Base-by-base conservation (phyloP, 2,113 vertebrate genomes). In the Rafetus swinhoei region DNA sequence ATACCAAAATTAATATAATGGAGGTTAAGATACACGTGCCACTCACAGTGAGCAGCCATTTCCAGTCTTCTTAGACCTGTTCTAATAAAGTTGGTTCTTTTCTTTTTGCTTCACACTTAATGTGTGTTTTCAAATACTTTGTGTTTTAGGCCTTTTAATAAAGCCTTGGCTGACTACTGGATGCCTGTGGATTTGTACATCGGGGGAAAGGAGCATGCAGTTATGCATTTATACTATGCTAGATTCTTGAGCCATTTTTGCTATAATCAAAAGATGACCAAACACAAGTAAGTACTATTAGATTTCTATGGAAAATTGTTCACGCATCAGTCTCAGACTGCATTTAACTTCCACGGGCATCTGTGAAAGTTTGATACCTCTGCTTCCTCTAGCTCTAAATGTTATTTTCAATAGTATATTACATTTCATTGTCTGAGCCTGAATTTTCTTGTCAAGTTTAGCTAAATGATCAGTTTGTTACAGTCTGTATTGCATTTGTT, bases 191-290 rank as follows among this genome's bases (percentile, higher is more conserved):
- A 99, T 74, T 95, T 99, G 90, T 99, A 99, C 97, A 97, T 99
- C 0, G 99, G 99, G 22, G 99, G 99, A 74, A 99, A 99, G 92
- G 99, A 99, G 59, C 99, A 99, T 3, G 99, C 99, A 0, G 99
- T 99, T 93, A 99, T 99, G 99, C 99, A 99, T 91, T 97, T 99
- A 93, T 99, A 99, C 97, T 99, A 99, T 0, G 99, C 99, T 0
- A 98, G 99, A 53, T 99, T 99, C 97, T 97, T 99, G 53, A 98
- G 97, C 94, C 99, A 99, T 95, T 99, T 99, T 97, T 99, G 99
- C 97, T 97, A 97, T 54, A 97, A 98, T 62, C 98, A 99, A 60
- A 98, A 98, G 85, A 98, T 99, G 94, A 98, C 99, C 79, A 98
- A 98, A 86, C 98, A 99, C 98, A 99, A 98, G 99, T 99, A 94